Percentiles rank a stretch among this genome's conserved stretches.
These are phyloP conservation scores for Brachionus angularis DNA, from an alignment of 1,140 invertebrate species.

Conservation along the genomic window DNA sequence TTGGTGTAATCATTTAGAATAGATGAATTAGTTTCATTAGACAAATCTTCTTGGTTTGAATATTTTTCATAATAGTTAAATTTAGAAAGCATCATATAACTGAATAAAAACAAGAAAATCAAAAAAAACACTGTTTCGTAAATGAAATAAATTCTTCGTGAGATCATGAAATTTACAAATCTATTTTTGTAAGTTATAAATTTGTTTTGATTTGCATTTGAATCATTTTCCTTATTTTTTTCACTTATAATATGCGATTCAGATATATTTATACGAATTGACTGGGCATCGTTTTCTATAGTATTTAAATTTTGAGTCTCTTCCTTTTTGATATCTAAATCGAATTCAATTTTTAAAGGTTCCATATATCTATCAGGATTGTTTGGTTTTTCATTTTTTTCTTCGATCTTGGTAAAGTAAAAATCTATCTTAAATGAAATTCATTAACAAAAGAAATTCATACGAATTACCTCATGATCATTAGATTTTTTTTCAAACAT, in stretches of 20 bases:
- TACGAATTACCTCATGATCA: background rate
- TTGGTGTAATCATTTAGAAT: background rate
- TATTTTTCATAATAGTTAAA: slow-evolving; percentile 21
- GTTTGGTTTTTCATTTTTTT: too few relatives aligned
- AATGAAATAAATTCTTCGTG: slow-evolving; percentile 25
- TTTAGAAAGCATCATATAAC: slow-evolving; percentile 19
- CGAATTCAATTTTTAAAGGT: too few relatives aligned
- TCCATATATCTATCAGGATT: too few relatives aligned
- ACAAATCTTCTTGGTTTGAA: background rate
- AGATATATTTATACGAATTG: too few relatives aligned
- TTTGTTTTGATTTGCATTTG: background rate
- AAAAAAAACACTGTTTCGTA: slow-evolving; percentile 30
- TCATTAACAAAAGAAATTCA: background rate
- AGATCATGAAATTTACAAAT: slow-evolving; percentile 11
- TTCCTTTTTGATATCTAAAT: too few relatives aligned
- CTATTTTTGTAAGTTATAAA: slow-evolving; percentile 2
- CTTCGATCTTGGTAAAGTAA: background rate
- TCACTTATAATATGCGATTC: too few relatives aligned
- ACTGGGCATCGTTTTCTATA: too few relatives aligned
- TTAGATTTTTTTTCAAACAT: background rate
- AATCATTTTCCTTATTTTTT: background rate
- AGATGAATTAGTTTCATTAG: background rate
- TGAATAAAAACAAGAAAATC: slow-evolving; percentile 29
- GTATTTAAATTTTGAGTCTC: too few relatives aligned
- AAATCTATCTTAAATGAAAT: background rate